Evolutionary conservation across 2,888 invertebrate genomes (phyloP).

Genomic region (Linnaemya tessellans): DNA sequence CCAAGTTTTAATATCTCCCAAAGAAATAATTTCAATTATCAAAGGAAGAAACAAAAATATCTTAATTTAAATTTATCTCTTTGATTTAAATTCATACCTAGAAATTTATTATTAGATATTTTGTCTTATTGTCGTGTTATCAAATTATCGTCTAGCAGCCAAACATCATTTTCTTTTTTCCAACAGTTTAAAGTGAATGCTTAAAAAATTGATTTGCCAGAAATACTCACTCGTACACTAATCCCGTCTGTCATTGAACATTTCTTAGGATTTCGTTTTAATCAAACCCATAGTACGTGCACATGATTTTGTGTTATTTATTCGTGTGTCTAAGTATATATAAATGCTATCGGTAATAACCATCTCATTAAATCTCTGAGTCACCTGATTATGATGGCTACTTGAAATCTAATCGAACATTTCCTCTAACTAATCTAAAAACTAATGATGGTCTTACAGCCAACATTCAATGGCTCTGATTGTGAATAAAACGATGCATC

Average conservation of each 20-base stretch:
- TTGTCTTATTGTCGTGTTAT: background rate
- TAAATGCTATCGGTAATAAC: slow-evolving; percentile 51
- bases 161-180: background rate
- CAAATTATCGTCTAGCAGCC: background rate
- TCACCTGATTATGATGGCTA: slow-evolving; percentile 69
- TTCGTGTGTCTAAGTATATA: slow-evolving; percentile 12
- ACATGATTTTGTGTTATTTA: background rate
- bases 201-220: slow-evolving; percentile 2
- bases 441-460: slow-evolving; percentile 68
- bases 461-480: slow-evolving; percentile 40
- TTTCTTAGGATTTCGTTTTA: slow-evolving; percentile 46
- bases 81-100: background rate
- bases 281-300: slow-evolving; percentile 11
- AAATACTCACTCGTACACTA: slow-evolving; percentile 6
- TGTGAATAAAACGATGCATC: slow-evolving; percentile 16
- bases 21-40: no score
- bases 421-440: slow-evolving; percentile 70
- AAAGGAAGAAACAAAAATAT: background rate
- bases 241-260: slow-evolving; percentile 55
- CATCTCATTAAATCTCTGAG: slow-evolving; percentile 67
- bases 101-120: background rate
- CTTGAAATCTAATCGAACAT: slow-evolving; percentile 71
- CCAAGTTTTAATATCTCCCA: no score
- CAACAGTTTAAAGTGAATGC: background rate
- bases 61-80: background rate